Evolutionary conservation across 92 coral and sea anemone species (phyloP).

Genomic region (Virgularia gustaviana): DNA sequence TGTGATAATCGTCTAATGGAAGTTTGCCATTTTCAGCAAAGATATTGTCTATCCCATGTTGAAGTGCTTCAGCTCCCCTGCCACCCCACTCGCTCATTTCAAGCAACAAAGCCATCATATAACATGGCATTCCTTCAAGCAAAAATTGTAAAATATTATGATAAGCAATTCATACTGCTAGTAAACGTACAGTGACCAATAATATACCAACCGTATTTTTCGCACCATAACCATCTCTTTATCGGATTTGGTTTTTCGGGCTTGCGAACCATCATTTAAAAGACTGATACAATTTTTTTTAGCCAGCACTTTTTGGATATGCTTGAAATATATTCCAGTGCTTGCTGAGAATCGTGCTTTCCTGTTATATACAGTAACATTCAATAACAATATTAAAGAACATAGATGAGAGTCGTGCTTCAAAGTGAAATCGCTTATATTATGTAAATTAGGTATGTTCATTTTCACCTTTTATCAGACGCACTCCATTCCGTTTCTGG

Average conservation of each 20-base stretch:
- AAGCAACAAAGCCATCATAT: slow-evolving; percentile 11
- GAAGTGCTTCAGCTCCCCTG: background rate
- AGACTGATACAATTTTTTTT: slow-evolving; percentile 13
- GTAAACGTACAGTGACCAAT: background rate
- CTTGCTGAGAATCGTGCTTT: slow-evolving; percentile 5
- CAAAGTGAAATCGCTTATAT: background rate
- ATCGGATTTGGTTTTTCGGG: slow-evolving; percentile 14
- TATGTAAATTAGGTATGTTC: background rate
- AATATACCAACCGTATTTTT: background rate
- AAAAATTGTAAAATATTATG: background rate
- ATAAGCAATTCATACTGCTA: background rate
- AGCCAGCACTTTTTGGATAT: background rate
- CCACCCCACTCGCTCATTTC: slow-evolving; percentile 12
- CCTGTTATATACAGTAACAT: slow-evolving; percentile 9
- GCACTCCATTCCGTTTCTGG: slow-evolving; percentile 11
- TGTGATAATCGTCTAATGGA: background rate
- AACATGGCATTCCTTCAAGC: background rate
- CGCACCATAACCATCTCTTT: slow-evolving; percentile 40
- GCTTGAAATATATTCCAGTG: background rate
- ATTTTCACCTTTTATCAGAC: slow-evolving; percentile 18
- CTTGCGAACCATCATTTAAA: slow-evolving; percentile 32
- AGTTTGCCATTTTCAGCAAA: background rate
- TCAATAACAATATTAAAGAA: background rate
- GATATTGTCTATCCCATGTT: background rate
- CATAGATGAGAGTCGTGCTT: background rate